These are phyloP conservation scores for Lepeophtheirus salmonis DNA, from an alignment of 1,140 invertebrate genomes.

Conservation along the genomic window DNA sequence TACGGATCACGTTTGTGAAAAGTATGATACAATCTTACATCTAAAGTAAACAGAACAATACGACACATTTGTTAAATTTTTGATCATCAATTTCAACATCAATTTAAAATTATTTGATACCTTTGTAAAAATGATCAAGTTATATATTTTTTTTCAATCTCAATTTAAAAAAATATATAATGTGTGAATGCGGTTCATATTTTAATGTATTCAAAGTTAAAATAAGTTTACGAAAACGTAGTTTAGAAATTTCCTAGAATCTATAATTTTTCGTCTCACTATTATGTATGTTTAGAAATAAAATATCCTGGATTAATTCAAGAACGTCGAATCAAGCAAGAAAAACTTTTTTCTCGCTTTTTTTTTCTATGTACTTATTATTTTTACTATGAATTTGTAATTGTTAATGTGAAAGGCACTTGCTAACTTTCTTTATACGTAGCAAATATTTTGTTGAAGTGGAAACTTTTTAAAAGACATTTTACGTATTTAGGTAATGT, in stretches of 20 bases:
- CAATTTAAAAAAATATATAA: too few species aligned
- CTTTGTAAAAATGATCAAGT: neutral
- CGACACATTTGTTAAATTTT: slow-evolving; percentile 18
- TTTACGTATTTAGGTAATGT: too few species aligned
- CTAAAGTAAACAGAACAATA: slow-evolving; percentile 18
- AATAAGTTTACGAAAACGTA: neutral
- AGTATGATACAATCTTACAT: slow-evolving; percentile 17
- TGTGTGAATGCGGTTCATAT: too few species aligned
- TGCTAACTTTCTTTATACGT: too few species aligned
- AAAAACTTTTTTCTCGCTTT: too few species aligned
- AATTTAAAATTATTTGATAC: slow-evolving; percentile 6
- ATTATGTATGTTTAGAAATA: neutral
- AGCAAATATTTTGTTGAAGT: too few species aligned
- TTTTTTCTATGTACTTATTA: too few species aligned
- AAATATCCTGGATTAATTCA: neutral
- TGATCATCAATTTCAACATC: slow-evolving; percentile 18
- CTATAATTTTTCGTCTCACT: too few species aligned
- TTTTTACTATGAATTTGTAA: too few species aligned
- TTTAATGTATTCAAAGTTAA: too few species aligned
- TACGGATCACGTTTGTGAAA: slow-evolving; percentile 12
- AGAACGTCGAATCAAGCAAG: neutral
- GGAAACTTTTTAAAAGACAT: too few species aligned
- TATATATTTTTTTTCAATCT: neutral
- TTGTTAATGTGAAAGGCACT: too few species aligned
- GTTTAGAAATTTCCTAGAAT: neutral